A percentile compares a stretch with the other conserved stretches of the same genome.
Evolutionary conservation across 2,888 invertebrate species (phyloP).

Genomic region (Cerastis rubricosa): DNA sequence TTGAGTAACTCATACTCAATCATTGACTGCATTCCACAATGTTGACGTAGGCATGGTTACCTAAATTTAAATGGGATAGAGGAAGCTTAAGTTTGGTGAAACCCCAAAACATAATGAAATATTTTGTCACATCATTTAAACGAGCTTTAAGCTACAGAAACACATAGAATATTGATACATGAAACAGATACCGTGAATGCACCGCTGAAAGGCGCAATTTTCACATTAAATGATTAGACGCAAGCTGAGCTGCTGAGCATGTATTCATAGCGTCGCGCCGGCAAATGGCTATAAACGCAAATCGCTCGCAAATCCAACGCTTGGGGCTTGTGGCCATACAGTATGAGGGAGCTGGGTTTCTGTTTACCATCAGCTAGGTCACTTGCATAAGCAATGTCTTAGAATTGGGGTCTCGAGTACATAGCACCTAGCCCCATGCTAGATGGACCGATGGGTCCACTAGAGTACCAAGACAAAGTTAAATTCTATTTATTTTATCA

Average conservation of each 20-base stretch:
- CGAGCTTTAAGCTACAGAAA: not conserved
- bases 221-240: conserved; percentile 67
- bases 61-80: not conserved
- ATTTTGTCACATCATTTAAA: not conserved
- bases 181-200: conserved; percentile 40
- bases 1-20: not conserved
- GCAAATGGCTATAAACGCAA: conserved; percentile 67
- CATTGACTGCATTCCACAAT: not conserved
- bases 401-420: not conserved
- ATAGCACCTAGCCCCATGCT: not conserved
- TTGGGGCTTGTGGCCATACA: conserved; percentile 38
- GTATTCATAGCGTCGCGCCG: conserved; percentile 56
- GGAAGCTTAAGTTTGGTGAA: not conserved
- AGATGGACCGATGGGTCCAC: not conserved
- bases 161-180: not conserved
- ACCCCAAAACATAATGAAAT: not conserved
- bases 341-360: not conserved
- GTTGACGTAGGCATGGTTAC: not conserved
- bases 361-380: not conserved
- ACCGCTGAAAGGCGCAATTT: conserved; percentile 57
- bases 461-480: not conserved
- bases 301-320: conserved; percentile 68
- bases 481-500: not conserved
- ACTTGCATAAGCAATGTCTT: not conserved
- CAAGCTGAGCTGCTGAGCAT: conserved; percentile 26